These are phyloP conservation scores for Leptosomus discolor DNA, from an alignment of 2,113 vertebrate species.

Conservation along the genomic window DNA sequence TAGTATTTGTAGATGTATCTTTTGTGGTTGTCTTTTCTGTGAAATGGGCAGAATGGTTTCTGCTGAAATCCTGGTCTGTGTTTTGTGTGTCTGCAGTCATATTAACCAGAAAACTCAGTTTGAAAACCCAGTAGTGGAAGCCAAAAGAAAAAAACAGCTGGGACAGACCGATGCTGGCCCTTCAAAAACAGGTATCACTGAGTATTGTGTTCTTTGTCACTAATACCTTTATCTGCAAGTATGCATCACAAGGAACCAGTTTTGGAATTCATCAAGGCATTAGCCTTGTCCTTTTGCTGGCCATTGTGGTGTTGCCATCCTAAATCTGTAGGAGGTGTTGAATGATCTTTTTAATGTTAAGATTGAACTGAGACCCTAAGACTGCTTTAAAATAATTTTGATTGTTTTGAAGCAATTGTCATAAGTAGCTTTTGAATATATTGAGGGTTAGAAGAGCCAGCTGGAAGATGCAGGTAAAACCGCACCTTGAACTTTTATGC, in stretches of 20 bases:
- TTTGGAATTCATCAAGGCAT: background rate
- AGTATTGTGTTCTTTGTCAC: background rate
- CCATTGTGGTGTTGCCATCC: background rate
- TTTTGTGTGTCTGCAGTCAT: conserved; percentile 80
- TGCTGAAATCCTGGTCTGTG: background rate
- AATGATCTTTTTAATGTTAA: background rate
- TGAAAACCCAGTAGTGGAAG: conserved; percentile 97
- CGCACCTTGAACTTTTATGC: background rate
- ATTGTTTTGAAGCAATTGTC: background rate
- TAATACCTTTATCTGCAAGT: background rate
- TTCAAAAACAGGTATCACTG: conserved; percentile 72
- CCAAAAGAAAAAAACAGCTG: conserved; percentile 88
- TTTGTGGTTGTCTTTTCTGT: background rate
- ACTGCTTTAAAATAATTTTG: background rate
- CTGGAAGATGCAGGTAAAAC: background rate
- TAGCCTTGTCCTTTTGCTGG: background rate
- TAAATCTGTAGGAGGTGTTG: background rate
- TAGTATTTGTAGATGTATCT: background rate
- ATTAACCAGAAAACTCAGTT: conserved; percentile 99
- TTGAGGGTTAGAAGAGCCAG: background rate
- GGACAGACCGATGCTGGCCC: conserved; percentile 62
- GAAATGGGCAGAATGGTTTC: background rate
- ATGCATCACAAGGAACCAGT: accelerated
- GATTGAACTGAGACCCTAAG: background rate
- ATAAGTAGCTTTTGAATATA: background rate